These are phyloP conservation scores for Leucopternis melanops DNA, from an alignment of 2,113 vertebrate species.

Conservation along the genomic window DNA sequence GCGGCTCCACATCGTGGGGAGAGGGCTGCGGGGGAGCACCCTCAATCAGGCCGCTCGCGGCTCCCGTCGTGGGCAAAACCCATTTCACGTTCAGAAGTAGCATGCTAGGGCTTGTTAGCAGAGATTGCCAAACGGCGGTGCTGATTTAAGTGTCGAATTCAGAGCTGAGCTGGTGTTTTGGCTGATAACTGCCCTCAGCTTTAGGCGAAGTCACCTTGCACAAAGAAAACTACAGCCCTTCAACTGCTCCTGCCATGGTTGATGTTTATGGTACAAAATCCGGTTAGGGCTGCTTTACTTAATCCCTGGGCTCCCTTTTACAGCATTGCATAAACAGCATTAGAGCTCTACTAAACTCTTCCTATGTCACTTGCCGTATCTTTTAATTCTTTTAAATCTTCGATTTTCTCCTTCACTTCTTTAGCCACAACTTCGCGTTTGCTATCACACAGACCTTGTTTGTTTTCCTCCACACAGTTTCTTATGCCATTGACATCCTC, in stretches of 20 bases:
- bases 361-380: not conserved
- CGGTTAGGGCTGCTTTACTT: slow-evolving; percentile 26
- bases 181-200: not conserved
- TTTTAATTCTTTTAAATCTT: not conserved
- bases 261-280: slow-evolving; percentile 28
- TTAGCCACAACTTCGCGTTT: not conserved
- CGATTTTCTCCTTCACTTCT: not conserved
- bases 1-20: not conserved
- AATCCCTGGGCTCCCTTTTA: slow-evolving; percentile 2
- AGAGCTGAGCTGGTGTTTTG: not conserved
- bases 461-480: not conserved
- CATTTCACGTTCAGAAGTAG: not conserved
- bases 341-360: not conserved
- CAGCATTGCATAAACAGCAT: slow-evolving; percentile 5
- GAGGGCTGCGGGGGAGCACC: not conserved
- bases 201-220: not conserved
- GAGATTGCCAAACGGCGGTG: not conserved
- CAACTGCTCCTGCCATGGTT: not conserved
- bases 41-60: accelerated
- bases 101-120: not conserved
- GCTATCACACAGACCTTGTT: not conserved
- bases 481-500: not conserved
- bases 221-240: not conserved
- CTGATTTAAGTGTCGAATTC: too few relatives aligned
- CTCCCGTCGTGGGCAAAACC: accelerated